Conservation (phyloP, 2,113 vertebrate genomes). For the Chaetorhynchus papuensis region DNA sequence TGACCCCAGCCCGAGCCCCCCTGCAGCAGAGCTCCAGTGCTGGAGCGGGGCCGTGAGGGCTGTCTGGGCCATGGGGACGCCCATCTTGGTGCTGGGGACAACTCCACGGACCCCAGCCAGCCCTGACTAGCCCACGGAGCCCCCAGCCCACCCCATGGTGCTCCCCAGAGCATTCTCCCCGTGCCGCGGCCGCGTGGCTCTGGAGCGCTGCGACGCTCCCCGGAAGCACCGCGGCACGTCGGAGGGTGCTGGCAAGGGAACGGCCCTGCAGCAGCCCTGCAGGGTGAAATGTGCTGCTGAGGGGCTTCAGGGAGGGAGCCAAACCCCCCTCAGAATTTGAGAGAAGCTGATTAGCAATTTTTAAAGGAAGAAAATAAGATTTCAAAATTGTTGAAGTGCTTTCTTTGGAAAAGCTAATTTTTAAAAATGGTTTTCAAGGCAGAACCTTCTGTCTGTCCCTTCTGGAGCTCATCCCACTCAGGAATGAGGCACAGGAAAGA, state of each 20-base stretch:
- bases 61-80: neutral
- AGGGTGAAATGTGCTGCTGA: neutral
- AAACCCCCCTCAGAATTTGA: too few relatives aligned
- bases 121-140: accelerated
- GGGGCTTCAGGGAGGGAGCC: neutral
- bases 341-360: neutral
- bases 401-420: neutral
- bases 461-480: neutral
- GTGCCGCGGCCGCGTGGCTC: accelerated
- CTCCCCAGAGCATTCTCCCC: accelerated
- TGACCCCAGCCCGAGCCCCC: neutral
- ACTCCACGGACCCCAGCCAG: neutral
- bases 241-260: accelerated
- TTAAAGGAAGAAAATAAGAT: neutral
- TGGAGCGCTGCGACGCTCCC: accelerated
- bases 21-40: accelerated
- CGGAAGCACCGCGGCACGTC: accelerated
- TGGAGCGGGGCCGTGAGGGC: accelerated
- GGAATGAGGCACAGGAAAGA: slow-evolving; percentile 62
- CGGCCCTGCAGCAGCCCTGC: accelerated
- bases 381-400: neutral
- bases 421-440: neutral
- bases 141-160: accelerated
- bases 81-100: neutral
- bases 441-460: neutral